Base-by-base conservation (phyloP, 2,888 invertebrate species). In the Tromatobia lineatoria region DNA sequence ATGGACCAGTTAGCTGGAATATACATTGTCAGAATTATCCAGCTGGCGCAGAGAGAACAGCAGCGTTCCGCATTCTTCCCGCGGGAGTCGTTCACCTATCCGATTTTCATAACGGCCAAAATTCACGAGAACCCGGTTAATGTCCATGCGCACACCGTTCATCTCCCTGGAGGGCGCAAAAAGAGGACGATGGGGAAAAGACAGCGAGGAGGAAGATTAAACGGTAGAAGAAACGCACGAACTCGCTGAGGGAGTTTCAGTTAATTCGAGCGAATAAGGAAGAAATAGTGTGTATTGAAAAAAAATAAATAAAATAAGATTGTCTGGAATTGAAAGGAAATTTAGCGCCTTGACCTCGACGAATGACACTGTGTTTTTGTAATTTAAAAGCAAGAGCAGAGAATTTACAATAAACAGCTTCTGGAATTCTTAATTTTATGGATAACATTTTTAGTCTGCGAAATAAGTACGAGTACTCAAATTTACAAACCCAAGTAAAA, bases 31-130 rank as follows among this genome's bases (percentile, higher is more conserved):
- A 18, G 18, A 34, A 10, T 61, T 61, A 25, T 25, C 13, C 13
- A 57, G 57, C 25, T 23, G 54, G 54, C 20, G 54, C 64, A 20
- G 3, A 42, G 18, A 47, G 18, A 29, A 25, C 45, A 45, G 66
- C 77, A 73, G 52, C 69, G 71, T 71, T 34, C 29, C 70, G 83
- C 64, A 64, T 64, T 64, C 18, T 20, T 38, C 64, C 64, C 38
- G 64, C 7, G 38, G 64, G 80, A 81, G 78, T 85, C 73, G 82
- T 85, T 85, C 73, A 47, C 75, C 86, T 83, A 86, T 87, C 84
- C 86, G 84, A 87, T 86, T 86, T 87, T 87, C 84, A 87, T 87
- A 87, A 87, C 79, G 81, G 79, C 82, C 80, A 73, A 87, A 85
- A 87, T 86, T 82, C 80, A 75, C 84, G 81, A 57, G 38, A 64